Base-by-base conservation (phyloP, 2,797 vertebrate species). In the Sparus aurata region DNA sequence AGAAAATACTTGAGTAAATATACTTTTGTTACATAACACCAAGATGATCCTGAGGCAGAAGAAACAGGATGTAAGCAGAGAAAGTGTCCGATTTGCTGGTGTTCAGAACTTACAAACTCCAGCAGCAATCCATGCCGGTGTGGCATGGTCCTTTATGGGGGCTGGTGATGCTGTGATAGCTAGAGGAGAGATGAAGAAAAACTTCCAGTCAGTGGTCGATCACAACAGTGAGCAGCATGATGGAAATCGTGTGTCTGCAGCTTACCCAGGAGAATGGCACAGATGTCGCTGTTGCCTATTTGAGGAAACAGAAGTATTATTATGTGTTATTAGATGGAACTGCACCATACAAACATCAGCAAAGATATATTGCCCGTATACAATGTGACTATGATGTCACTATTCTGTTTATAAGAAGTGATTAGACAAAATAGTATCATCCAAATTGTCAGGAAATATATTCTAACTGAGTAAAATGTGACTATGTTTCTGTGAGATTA, bases 41-140 rank as follows among this genome's bases (percentile, higher is more conserved):
- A 12, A 43, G 13, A 12, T 54, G 18, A 12, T 65, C 8, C 16
- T 34, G 45, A 68, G 43, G 22, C 23, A 12, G 25, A 58, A 38
- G 3, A 54, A 47, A 50, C 10, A 16, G n/a, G 25, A 27, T 0
- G 1, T 22, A 1, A 27, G 23, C 18, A 66, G 7, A 41, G 23
- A 75, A 47, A 41, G 1, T n/a, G 23, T 30, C 25, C 27, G 7
- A 53, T 47, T 17, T 46, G 23, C 41, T 25, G 1, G 12, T 15
- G 4, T 63, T 77, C 3, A 61, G 9, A 63, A 82, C 73, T 65
- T 55, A 90, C 84, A 8, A 16, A 34, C 22, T 47, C 0, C 25
- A 3, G 0, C 10, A 10, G 1, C 2, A 43, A 43, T 17, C 3
- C 1, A 1, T 57, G 5, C 4, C 43, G 0, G 1, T 2, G 0